Evolutionary conservation across 2,113 vertebrate species (phyloP), one percentile per base, ranked within the genome.

Genomic region (Gopherus flavomarginatus): DNA sequence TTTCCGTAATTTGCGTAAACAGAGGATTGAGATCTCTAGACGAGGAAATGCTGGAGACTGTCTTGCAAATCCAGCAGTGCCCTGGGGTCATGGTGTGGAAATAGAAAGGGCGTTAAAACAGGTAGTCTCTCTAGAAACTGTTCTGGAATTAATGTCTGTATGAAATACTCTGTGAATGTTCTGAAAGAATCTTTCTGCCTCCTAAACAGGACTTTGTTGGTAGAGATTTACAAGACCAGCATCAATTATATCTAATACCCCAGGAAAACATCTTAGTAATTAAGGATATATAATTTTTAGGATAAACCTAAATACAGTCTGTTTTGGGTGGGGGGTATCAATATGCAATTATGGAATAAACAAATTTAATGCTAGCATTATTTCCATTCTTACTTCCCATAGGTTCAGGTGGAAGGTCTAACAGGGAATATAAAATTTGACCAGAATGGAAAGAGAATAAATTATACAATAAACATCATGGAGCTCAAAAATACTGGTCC

Each of bases 371-470:
- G 94, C 22, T 95, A 35, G 5, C 88, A 4, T n/a, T 56, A 54
- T 86, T 96, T 88, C 29, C 59, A 24, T 96, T 87, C 93, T 85
- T 84, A 4, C 91, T 53, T 97, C 93, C 2, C 91, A 21, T 88
- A 99, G 99, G 99, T 99, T 85, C 99, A 99, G 17, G 99, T 99
- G 72, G 99, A 99, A 98, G 99, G 99, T 62, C 98, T 99, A 57
- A 99, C 99, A 35, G 99, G 99, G 93, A 99, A 99, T 97, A 99
- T 99, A 97, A 99, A 99, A 96, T 99, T 99, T 97, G 99, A 99
- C 97, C 99, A 99, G 95, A 99, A 99, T 31, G 99, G 99, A 91
- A 99, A 99, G 95, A 98, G 99, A 97, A 99, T 99, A 90, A 99
- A 99, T 98, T 99, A 99, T 97, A 99, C 99, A 10, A 99, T 99